These are phyloP conservation scores for Ailuropoda melanoleuca DNA, from an alignment of 2,113 vertebrate genomes.

Conservation along the genomic window DNA sequence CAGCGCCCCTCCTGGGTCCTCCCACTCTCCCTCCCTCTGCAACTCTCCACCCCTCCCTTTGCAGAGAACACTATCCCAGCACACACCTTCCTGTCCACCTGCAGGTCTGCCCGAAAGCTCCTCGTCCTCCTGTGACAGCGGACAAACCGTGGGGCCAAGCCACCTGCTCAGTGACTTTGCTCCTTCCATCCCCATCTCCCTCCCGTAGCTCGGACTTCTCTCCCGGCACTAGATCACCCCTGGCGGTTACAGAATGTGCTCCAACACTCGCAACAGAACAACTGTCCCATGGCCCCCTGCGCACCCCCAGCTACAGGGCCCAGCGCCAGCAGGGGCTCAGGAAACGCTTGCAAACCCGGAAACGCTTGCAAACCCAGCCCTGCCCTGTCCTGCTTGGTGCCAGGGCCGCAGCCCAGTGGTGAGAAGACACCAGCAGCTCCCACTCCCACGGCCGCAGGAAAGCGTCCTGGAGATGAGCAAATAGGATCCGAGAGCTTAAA, in stretches of 20 bases:
- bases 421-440: neutral
- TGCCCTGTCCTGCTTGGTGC: neutral
- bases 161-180: neutral
- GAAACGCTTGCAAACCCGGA: neutral
- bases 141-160: neutral
- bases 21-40: neutral
- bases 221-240: rapidly evolving
- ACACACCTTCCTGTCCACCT: neutral
- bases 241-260: neutral
- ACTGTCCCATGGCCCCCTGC: neutral
- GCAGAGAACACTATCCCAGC: neutral
- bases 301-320: neutral
- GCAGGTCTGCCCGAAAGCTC: neutral
- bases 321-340: neutral
- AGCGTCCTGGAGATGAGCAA: neutral
- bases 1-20: neutral
- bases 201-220: rapidly evolving
- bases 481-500: neutral
- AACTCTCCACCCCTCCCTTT: neutral
- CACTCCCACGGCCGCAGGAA: neutral
- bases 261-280: neutral
- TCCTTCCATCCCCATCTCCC: neutral
- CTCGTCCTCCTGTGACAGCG: neutral
- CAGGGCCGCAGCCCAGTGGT: rapidly evolving
- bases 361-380: neutral